A percentile compares a stretch with the other conserved stretches of the same genome.
Conservation (phyloP, 2,113 vertebrate species). For the Osmerus eperlanus region DNA sequence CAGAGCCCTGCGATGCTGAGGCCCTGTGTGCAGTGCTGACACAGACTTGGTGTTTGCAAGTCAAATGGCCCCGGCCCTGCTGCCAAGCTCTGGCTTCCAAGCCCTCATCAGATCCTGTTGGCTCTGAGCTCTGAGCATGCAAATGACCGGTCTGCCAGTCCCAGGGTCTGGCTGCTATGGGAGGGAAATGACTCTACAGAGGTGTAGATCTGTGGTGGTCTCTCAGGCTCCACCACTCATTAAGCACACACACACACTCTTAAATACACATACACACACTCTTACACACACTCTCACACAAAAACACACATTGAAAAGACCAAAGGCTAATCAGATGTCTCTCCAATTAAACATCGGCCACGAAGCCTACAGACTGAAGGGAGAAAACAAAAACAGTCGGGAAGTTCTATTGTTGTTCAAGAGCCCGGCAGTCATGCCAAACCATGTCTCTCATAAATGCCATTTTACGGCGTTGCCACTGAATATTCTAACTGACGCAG, state of each 20-base stretch:
- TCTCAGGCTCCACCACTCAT: no score
- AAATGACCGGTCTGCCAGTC: slow-evolving; percentile 60
- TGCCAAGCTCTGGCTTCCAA: slow-evolving; percentile 27
- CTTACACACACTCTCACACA: no score
- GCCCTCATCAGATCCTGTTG: slow-evolving; percentile 41
- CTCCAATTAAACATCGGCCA: no score
- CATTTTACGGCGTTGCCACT: slow-evolving; percentile 16
- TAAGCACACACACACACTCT: no score
- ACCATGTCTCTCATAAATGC: slow-evolving; percentile 32
- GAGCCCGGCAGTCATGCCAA: slow-evolving; percentile 15
- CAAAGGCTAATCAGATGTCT: no score
- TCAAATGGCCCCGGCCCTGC: slow-evolving; percentile 55
- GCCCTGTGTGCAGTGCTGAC: slow-evolving; percentile 37
- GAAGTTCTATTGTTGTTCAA: slow-evolving; percentile 42
- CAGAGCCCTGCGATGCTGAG: slow-evolving; percentile 34
- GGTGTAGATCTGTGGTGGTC: no score
- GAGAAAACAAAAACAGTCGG: slow-evolving; percentile 1
- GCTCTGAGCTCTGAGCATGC: slow-evolving; percentile 67
- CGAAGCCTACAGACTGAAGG: no score
- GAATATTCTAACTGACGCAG: slow-evolving; percentile 42
- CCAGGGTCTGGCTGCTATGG: neutral
- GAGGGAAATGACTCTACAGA: neutral
- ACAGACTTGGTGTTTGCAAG: slow-evolving; percentile 63
- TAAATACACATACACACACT: no score
- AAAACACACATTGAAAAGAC: no score